phyloP scores from a whole-genome alignment of 2,113 vertebrate species.

The Setophaga coronata region DNA sequence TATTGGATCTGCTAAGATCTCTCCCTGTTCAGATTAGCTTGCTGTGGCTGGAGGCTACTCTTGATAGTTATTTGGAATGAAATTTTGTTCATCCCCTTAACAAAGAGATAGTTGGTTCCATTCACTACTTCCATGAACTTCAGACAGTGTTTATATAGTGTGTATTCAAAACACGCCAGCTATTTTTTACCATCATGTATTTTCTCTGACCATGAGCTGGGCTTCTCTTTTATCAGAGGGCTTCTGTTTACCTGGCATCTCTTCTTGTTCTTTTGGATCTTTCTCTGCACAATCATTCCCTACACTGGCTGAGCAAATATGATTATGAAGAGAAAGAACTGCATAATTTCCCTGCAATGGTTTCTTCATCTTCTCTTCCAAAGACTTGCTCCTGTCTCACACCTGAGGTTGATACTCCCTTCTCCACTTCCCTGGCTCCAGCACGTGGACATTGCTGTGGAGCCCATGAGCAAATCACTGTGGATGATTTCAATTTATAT shows the following conservation, averaged over 20 bases:
- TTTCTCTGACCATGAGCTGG: not conserved
- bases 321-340: not conserved
- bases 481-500: not conserved
- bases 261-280: not conserved
- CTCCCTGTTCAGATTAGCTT: constrained; percentile 59
- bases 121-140: constrained; percentile 19
- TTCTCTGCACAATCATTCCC: not conserved
- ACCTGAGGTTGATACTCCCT: not conserved
- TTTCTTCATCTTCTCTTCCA: not conserved
- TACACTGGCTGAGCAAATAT: not conserved
- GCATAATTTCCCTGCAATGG: not conserved
- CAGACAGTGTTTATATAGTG: constrained; percentile 4
- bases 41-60: constrained; percentile 64
- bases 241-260: not conserved
- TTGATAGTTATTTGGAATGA: constrained; percentile 61
- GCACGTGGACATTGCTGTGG: not conserved
- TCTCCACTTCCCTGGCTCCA: not conserved
- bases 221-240: not conserved
- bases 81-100: constrained; percentile 53
- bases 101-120: constrained; percentile 19
- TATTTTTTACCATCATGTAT: not conserved
- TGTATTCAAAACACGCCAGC: constrained; percentile 12
- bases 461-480: not conserved
- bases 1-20: constrained; percentile 66
- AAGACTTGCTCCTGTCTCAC: not conserved